phyloP scores from a whole-genome alignment of 2,797 vertebrate genomes.

The Channa striata region DNA sequence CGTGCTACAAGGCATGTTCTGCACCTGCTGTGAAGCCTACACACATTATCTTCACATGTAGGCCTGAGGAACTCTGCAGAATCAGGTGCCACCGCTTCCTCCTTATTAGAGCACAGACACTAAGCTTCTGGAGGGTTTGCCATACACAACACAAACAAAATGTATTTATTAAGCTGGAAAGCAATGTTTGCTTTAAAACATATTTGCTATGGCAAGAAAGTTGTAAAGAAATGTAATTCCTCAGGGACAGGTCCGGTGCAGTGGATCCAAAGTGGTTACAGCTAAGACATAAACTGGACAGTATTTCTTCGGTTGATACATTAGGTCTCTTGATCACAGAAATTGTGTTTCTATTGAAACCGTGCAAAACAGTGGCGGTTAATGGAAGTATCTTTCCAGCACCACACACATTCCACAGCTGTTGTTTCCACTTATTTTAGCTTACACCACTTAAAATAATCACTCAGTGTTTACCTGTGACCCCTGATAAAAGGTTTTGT shows the following conservation, averaged over 20 bases:
- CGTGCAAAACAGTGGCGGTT: not conserved
- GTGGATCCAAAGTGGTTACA: not conserved
- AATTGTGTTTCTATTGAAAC: not conserved
- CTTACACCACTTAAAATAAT: no score
- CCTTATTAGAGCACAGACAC: not conserved
- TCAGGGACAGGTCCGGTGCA: not conserved
- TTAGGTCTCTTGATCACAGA: conserved; percentile 17
- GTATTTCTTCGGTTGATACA: not conserved
- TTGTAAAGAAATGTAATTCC: not conserved
- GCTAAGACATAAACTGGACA: not conserved
- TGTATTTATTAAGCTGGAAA: not conserved
- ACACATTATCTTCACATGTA: not conserved
- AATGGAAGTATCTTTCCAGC: not conserved
- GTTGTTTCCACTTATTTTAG: no score
- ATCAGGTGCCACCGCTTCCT: not conserved
- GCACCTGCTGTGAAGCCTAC: conserved; percentile 47
- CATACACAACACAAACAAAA: not conserved
- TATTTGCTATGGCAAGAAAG: not conserved
- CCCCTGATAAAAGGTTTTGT: not conserved
- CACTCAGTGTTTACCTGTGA: no score
- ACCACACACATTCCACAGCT: no score
- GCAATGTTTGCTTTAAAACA: no score
- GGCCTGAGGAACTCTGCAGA: not conserved
- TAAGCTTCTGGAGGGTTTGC: not conserved
- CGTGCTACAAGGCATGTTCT: not conserved